A percentile compares a stretch with the other conserved stretches of the same genome.
phyloP scores from a whole-genome alignment of 2,113 vertebrate species.

The Lamprotornis superbus region DNA sequence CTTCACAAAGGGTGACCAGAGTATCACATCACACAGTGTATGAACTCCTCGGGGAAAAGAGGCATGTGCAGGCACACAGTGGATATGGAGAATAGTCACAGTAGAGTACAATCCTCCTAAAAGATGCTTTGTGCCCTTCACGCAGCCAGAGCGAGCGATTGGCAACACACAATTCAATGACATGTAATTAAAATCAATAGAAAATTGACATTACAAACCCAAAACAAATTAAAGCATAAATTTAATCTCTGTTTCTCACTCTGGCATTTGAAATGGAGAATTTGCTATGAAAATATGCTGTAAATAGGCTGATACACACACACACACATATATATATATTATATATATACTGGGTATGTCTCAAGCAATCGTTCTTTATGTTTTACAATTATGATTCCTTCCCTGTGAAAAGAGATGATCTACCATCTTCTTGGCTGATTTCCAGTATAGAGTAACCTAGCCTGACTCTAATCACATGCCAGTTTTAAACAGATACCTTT shows the following conservation, averaged over 20 bases:
- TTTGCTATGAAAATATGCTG: not conserved
- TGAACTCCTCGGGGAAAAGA: not conserved
- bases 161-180: not conserved
- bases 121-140: not conserved
- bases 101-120: not conserved
- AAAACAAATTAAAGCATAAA: slow-evolving; percentile 30
- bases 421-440: not conserved
- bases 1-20: not conserved
- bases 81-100: not conserved
- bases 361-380: not conserved
- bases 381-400: not conserved
- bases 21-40: not conserved
- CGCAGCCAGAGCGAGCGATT: not conserved
- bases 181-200: slow-evolving; percentile 47
- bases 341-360: not conserved
- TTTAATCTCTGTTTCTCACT: slow-evolving; percentile 50
- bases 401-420: not conserved
- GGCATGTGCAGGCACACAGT: not conserved
- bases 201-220: slow-evolving; percentile 11
- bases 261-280: not conserved
- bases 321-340: not conserved
- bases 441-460: not conserved
- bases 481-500: not conserved
- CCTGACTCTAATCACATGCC: not conserved
- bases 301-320: not conserved